Conservation (phyloP, 2,797 vertebrate species). For the Tokudaia tokunoshimensis region DNA sequence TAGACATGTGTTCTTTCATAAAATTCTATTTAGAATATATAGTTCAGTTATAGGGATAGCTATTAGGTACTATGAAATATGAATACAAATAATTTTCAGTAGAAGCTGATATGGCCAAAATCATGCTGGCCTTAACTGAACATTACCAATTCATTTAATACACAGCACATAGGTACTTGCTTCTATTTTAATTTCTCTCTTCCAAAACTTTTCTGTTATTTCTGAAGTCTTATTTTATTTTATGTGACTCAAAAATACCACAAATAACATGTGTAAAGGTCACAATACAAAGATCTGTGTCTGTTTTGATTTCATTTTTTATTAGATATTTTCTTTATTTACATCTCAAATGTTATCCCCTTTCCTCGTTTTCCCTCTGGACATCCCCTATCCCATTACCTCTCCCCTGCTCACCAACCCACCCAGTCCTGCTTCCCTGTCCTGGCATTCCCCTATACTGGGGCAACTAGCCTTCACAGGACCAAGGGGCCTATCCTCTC, state of each 20-base stretch:
- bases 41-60: not conserved
- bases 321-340: too few species aligned
- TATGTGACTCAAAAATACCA: not conserved
- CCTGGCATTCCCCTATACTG: too few species aligned
- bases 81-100: not conserved
- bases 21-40: constrained; percentile 47
- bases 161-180: not conserved
- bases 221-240: constrained; percentile 47
- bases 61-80: not conserved
- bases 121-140: not conserved
- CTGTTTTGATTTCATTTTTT: constrained; percentile 34
- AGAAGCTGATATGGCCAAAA: constrained; percentile 32
- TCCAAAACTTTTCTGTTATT: constrained; percentile 40
- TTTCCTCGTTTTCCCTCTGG: too few species aligned
- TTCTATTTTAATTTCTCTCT: constrained; percentile 24
- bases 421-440: too few species aligned
- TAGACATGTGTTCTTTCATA: not conserved
- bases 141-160: not conserved
- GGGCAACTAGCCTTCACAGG: too few species aligned
- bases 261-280: constrained; percentile 48
- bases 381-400: too few species aligned
- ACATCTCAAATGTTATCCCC: too few species aligned
- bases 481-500: too few species aligned
- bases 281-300: not conserved
- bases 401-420: too few species aligned